Evolutionary conservation across 2,888 invertebrate species (phyloP), one percentile per base, ranked within the genome.

Genomic region (Erebia palarica): DNA sequence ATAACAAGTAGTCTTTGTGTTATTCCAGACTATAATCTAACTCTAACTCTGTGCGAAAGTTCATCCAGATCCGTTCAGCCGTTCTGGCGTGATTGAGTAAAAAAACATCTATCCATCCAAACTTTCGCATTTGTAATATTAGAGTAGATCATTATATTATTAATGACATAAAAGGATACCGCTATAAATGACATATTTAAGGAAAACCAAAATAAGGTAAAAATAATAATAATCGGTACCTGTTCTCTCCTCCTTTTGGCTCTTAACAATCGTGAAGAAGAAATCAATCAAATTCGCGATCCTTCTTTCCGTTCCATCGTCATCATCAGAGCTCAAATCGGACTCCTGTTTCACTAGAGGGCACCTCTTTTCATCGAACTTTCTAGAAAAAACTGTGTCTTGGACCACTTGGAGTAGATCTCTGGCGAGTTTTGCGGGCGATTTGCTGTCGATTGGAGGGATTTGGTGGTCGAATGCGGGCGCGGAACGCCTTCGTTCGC

Each of bases 181-280:
- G 2, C 21, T 21, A 21, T 1, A 21, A 21, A 21, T 21, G 21
- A 21, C 21, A 21, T 21, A 21, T 21, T 21, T 21, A 21, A 27
- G 3, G 27, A 27, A 27, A 27, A 27, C 27, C 14, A 49, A 49
- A 49, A 3, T 14, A 14, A 49, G 7, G 49, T n/a, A 49, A 49
- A 49, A 14, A 21, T 1, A 27, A 27, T 27, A 1, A 13, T 1
- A 51, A n/a, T 14, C 7, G 9, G 16, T 49, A 63, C 63, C 84
- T 75, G 93, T 94, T 11, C 93, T 79, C 0, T 91, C 90, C 11
- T 89, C 89, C 55, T 86, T 90, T 70, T 93, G 93, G 75, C 91
- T 92, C 76, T 92, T 93, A 0, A 93, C 93, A 65, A 93, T 91
- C 0, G 93, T 92, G 59, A 93, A 93, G 80, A 94, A 93, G 81